Conservation (phyloP, 1,140 invertebrate genomes). For the Argopecten irradians region DNA sequence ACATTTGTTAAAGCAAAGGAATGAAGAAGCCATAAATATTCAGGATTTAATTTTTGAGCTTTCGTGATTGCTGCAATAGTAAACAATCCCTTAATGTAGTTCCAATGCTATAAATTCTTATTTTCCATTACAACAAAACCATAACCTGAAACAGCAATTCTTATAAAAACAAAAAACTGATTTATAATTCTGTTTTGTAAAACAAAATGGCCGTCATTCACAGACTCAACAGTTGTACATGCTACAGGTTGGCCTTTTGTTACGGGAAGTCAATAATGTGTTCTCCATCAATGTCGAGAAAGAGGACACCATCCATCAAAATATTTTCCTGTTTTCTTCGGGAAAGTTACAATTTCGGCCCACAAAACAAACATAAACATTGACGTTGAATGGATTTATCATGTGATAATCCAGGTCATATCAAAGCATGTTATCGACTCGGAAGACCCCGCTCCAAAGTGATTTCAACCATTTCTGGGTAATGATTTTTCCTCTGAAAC, state of each 20-base stretch:
- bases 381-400: slow-evolving; percentile 6
- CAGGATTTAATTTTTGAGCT: neutral
- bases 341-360: neutral
- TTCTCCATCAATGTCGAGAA: neutral
- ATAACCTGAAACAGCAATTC: neutral
- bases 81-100: neutral
- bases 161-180: neutral
- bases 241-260: neutral
- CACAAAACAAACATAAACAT: neutral
- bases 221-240: neutral
- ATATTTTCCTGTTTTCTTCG: neutral
- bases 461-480: neutral
- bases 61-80: neutral
- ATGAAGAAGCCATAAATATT: neutral
- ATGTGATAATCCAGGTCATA: neutral
- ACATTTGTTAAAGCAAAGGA: neutral
- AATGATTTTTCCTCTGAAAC: slow-evolving; percentile 2
- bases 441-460: neutral
- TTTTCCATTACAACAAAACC: neutral
- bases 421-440: neutral
- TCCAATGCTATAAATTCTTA: neutral
- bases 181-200: neutral
- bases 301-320: neutral
- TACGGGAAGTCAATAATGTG: neutral
- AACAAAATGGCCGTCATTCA: neutral